Percentiles rank a stretch among this genome's conserved stretches.
phyloP scores from a whole-genome alignment of 2,888 invertebrate species.

The Apomyelois bistriatella region DNA sequence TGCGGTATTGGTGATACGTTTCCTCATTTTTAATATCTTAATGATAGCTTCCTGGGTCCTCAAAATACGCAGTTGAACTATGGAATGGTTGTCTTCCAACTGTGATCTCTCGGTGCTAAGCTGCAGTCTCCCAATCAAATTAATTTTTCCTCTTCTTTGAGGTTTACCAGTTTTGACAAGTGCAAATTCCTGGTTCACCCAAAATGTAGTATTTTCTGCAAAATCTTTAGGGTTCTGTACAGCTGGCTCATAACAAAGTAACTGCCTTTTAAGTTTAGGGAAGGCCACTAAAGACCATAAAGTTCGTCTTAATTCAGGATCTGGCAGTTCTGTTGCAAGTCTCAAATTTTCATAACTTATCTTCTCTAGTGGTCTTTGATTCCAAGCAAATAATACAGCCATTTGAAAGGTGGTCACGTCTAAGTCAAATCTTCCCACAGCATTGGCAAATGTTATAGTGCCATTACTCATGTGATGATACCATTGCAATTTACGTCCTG shows the following conservation, averaged over 20 bases:
- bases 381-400: constrained; percentile 99
- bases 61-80: constrained; percentile 96
- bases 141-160: constrained; percentile 97
- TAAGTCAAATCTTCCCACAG: constrained; percentile 95
- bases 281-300: constrained; percentile 97
- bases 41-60: constrained; percentile 98
- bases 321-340: constrained; percentile 97
- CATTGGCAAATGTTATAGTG: constrained; percentile 96
- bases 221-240: constrained; percentile 96
- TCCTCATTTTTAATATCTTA: constrained; percentile 99
- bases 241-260: constrained; percentile 89
- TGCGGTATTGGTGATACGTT: constrained; percentile 95
- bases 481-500: constrained; percentile 98
- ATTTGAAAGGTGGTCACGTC: constrained; percentile 99
- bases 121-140: constrained; percentile 96
- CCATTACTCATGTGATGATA: constrained; percentile 99
- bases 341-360: constrained; percentile 98
- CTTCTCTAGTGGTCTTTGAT: constrained; percentile 94
- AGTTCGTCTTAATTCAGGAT: constrained; percentile 96
- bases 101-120: constrained; percentile 96
- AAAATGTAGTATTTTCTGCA: constrained; percentile 94
- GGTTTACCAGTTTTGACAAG: constrained; percentile 96
- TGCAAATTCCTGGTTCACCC: constrained; percentile 98
- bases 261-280: constrained; percentile 96
- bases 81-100: constrained; percentile 99